A percentile compares a stretch with the other conserved stretches of the same genome.
Evolutionary conservation across 2,113 vertebrate species (phyloP).

Genomic region (Siniperca chuatsi): DNA sequence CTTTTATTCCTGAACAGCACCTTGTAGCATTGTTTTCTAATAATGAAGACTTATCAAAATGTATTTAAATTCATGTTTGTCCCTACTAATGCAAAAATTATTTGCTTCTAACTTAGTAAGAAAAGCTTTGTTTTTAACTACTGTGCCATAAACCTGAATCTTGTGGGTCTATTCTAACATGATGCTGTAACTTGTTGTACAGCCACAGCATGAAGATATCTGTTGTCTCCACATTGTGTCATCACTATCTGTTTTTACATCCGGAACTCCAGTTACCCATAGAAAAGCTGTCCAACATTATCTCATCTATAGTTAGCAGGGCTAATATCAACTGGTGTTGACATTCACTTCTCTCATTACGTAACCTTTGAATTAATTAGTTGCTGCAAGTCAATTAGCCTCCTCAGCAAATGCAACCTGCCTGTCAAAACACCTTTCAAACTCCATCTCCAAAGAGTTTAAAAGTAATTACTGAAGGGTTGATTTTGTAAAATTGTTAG

Average conservation of each 20-base stretch:
- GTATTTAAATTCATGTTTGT: not conserved
- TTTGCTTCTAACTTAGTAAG: not conserved
- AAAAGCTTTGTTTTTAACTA: not conserved
- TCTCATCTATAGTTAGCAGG: constrained; percentile 77
- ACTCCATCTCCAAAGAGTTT: constrained; percentile 21
- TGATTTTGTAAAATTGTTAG: constrained; percentile 18
- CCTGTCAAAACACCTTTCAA: constrained; percentile 63
- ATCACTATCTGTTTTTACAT: constrained; percentile 68
- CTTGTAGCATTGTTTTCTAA: not conserved
- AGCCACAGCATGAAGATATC: constrained; percentile 21
- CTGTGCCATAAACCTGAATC: not conserved
- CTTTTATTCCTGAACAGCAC: not conserved
- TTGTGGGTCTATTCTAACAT: not conserved
- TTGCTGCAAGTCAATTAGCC: constrained; percentile 78
- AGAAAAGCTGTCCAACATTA: constrained; percentile 71
- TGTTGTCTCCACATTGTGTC: constrained; percentile 40
- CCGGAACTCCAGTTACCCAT: constrained; percentile 56
- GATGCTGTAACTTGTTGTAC: not conserved
- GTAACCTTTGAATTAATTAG: constrained; percentile 82
- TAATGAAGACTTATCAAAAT: not conserved
- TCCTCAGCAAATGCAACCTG: constrained; percentile 52
- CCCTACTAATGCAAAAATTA: not conserved
- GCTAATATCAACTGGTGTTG: constrained; percentile 74
- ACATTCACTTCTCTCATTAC: constrained; percentile 79
- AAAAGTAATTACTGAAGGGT: constrained; percentile 24